Evolutionary conservation across 2,113 vertebrate species (phyloP).

Genomic region (Falco punctatus): DNA sequence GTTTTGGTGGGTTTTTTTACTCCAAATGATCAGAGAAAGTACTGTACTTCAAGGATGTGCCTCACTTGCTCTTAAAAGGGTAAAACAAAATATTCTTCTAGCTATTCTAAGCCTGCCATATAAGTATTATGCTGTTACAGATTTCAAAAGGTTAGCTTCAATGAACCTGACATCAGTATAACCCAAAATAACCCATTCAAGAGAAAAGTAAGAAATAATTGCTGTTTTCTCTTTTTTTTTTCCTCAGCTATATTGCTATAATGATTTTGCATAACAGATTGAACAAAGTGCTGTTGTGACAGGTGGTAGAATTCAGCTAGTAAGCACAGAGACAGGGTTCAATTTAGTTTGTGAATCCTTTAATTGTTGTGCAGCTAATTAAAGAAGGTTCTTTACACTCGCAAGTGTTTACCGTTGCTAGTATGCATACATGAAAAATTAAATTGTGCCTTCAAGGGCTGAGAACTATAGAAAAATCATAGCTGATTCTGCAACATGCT

Average conservation of each 20-base stretch:
- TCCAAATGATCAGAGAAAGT: constrained; percentile 70
- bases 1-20: constrained; percentile 21
- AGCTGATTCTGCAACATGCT: constrained; percentile 87
- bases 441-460: constrained; percentile 92
- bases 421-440: constrained; percentile 94
- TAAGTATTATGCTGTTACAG: constrained; percentile 81
- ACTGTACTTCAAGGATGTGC: constrained; percentile 30
- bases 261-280: constrained; percentile 98
- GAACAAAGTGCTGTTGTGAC: constrained; percentile 98
- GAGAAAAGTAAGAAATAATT: constrained; percentile 99
- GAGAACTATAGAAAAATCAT: constrained; percentile 87
- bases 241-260: constrained; percentile 92
- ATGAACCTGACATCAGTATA: constrained; percentile 92
- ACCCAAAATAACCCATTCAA: constrained; percentile 96
- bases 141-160: constrained; percentile 89
- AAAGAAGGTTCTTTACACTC: constrained; percentile 94
- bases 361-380: constrained; percentile 99
- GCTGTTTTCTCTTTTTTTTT: constrained; percentile 93
- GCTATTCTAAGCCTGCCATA: constrained; percentile 70
- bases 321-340: constrained; percentile 99
- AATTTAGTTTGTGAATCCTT: constrained; percentile 99
- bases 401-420: constrained; percentile 91
- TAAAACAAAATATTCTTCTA: constrained; percentile 63
- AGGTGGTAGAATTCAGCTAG: constrained; percentile 98
- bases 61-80: constrained; percentile 64